Base-by-base conservation (phyloP, 2,888 invertebrate species). In the Galerucella calmariensis region DNA sequence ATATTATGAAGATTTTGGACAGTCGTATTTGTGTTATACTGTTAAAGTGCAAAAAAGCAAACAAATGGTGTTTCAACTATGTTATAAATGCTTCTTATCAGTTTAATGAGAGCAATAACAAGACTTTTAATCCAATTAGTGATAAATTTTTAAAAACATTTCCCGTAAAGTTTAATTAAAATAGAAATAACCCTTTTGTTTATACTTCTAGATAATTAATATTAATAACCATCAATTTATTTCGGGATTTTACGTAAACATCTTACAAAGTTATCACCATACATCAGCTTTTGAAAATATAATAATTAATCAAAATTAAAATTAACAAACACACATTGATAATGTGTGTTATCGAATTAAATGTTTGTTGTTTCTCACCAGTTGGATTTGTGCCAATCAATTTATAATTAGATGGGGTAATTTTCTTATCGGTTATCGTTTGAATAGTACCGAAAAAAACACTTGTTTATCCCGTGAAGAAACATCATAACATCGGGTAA, bases 311-410 rank as follows among this genome's bases (percentile, higher is more conserved):
- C 81, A 79, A 80, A 79, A 80, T 79, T 80, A 81, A 80, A 80
- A 80, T 79, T 79, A 81, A 81, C 79, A 79, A 79, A 80, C 79
- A 79, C 73, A 75, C 68, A 41, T 41, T 71, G 79, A 80, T 80
- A 80, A 80, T 69, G 78, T 69, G 78, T 79, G 79, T 82, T 82
- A 81, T 82, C 82, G 67, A 70, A 73, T 76, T 76, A 74, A 65
- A 79, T 81, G 81, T 82, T 81, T 79, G 77, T 79, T 81, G 73
- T 81, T 82, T 82, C 81, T 80, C 81, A 81, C 82, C 78, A 79
- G 69, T 73, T 72, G 73, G 75, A 79, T 81, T 79, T 79, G 78
- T 82, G 79, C 81, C 81, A 79, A 81, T 80, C 78, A 79, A 76
- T 76, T 77, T 77, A 79, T 81, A 81, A 82, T 82, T 81, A 79